Percentiles rank a stretch among this genome's conserved stretches.
phyloP scores from a whole-genome alignment of 2,888 invertebrate genomes.

The Stenotaenia linearis region DNA sequence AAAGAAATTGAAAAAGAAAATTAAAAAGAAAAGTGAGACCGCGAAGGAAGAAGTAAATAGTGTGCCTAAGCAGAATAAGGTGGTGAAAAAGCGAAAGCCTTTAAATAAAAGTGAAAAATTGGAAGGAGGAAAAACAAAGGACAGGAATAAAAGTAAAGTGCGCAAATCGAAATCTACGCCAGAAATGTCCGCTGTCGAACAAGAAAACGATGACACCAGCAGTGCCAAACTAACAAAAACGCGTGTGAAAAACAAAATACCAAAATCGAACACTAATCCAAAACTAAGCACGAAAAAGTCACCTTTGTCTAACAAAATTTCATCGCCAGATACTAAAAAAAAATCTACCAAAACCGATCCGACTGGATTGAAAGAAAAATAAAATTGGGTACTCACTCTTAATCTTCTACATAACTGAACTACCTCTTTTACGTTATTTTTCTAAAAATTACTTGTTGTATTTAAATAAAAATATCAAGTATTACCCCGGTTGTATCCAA shows the following conservation, averaged over 20 bases:
- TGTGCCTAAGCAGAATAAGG: background rate
- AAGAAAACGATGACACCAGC: background rate
- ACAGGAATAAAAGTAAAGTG: background rate
- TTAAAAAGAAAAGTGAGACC: constrained; percentile 39
- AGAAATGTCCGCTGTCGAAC: background rate
- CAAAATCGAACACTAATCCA: background rate
- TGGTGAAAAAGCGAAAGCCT: background rate
- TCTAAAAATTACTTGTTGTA: too few relatives aligned
- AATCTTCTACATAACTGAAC: background rate
- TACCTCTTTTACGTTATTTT: too few relatives aligned
- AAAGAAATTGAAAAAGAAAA: constrained; percentile 34
- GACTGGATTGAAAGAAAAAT: background rate
- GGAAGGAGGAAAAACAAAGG: constrained; percentile 30
- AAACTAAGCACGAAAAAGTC: background rate
- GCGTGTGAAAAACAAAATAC: background rate
- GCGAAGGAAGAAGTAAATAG: background rate
- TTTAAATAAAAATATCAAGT: too few relatives aligned
- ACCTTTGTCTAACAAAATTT: too few relatives aligned
- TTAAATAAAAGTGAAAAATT: background rate
- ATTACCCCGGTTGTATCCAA: background rate
- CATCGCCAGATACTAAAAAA: background rate
- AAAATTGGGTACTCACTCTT: background rate
- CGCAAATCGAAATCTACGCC: background rate
- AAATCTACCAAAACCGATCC: background rate
- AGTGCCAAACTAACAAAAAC: background rate